A percentile compares a stretch with the other conserved stretches of the same genome.
Evolutionary conservation across 2,113 vertebrate genomes (phyloP).

Genomic region (Heliornis fulica): DNA sequence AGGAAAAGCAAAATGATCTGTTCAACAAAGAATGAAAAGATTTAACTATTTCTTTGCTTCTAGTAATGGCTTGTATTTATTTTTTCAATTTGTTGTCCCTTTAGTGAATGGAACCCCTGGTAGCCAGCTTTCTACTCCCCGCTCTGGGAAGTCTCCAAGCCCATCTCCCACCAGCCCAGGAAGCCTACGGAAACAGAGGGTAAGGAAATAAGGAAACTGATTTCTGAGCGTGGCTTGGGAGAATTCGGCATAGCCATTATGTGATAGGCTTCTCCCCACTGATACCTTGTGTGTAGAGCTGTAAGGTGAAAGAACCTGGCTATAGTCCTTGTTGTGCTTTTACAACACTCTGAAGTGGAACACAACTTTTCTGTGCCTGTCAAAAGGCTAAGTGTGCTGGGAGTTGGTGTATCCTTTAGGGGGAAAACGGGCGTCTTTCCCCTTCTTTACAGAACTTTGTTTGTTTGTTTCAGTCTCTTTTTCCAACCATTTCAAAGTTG

Average conservation of each 20-base stretch:
- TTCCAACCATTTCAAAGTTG: not conserved
- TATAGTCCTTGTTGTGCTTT: not conserved
- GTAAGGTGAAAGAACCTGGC: not conserved
- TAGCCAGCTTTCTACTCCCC: constrained; percentile 95
- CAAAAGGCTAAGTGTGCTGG: not conserved
- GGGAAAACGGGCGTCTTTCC: not conserved
- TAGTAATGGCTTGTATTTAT: not conserved
- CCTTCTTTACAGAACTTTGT: not conserved
- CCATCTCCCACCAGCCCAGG: constrained; percentile 95
- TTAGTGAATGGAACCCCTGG: constrained; percentile 95
- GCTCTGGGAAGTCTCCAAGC: constrained; percentile 95
- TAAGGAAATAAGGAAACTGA: constrained; percentile 72
- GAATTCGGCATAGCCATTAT: not conserved
- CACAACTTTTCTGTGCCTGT: not conserved
- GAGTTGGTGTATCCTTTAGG: not conserved
- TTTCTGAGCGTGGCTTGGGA: constrained; percentile 11
- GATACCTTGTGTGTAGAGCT: not conserved
- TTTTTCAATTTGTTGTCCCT: constrained; percentile 30
- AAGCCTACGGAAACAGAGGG: constrained; percentile 92
- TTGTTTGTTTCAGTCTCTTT: no score
- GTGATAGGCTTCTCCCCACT: not conserved
- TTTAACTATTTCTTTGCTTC: not conserved
- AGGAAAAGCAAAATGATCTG: not conserved
- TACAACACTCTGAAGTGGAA: not conserved
- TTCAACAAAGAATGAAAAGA: not conserved